Conservation (phyloP, 2,113 vertebrate species). For the Clarias gariepinus region DNA sequence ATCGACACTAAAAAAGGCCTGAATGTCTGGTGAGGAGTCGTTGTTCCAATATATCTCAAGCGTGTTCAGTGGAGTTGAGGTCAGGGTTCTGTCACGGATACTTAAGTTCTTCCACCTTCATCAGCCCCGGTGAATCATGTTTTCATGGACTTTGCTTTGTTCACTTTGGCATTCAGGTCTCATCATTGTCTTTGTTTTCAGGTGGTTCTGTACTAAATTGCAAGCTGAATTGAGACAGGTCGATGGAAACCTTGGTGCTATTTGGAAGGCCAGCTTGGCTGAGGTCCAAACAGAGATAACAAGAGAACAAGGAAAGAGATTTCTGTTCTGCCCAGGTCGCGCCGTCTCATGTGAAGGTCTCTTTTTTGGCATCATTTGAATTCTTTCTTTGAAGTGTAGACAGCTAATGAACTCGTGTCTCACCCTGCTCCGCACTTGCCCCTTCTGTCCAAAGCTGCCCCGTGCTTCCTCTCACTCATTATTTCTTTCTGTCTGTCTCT, state of each 20-base stretch:
- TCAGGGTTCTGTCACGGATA: neutral
- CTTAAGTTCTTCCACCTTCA: neutral
- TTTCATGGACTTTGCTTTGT: neutral
- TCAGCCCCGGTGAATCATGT: neutral
- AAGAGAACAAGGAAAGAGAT: neutral
- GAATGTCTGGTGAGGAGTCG: neutral
- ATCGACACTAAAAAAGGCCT: no score
- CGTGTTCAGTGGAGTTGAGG: neutral
- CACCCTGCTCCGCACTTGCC: slow-evolving; percentile 24
- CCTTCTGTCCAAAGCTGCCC: slow-evolving; percentile 30
- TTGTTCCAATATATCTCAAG: neutral
- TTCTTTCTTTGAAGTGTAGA: slow-evolving; percentile 50
- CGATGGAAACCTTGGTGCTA: neutral
- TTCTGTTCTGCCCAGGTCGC: slow-evolving; percentile 33
- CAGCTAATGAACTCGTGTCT: slow-evolving; percentile 43
- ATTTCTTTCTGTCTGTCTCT: slow-evolving; percentile 29
- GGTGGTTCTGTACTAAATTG: neutral
- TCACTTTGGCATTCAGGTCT: neutral
- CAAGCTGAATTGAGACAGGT: neutral
- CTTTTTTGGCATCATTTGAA: slow-evolving; percentile 43
- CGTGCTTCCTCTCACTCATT: slow-evolving; percentile 1
- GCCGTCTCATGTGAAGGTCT: slow-evolving; percentile 4
- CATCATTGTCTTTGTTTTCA: neutral
- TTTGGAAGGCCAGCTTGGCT: neutral
- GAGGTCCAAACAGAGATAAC: slow-evolving; percentile 1